Evolutionary conservation across 1,140 invertebrate species (phyloP).

Genomic region (Orius laevigatus): DNA sequence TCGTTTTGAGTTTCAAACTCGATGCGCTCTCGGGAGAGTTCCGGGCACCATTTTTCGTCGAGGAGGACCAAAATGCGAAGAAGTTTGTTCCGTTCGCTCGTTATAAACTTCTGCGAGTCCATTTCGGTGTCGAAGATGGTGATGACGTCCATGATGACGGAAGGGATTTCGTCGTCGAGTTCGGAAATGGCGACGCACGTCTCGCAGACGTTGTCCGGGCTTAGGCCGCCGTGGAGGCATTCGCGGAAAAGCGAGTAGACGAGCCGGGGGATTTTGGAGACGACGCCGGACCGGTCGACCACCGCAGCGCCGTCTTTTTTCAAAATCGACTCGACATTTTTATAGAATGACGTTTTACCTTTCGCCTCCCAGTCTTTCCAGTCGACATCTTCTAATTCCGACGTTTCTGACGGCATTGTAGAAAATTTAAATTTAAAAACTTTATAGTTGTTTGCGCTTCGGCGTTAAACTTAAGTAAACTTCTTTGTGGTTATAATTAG

Average conservation of each 20-base stretch:
- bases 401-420: constrained; percentile 3
- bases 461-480: no score
- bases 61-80: constrained; percentile 5
- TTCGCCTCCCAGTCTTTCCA: constrained; percentile 8
- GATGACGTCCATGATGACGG: constrained; percentile 60
- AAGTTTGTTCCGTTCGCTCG: constrained; percentile 37
- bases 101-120: constrained; percentile 31
- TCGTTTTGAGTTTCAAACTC: constrained; percentile 88
- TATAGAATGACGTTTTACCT: background rate
- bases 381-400: constrained; percentile 1
- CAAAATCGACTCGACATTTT: background rate
- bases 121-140: constrained; percentile 65
- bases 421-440: background rate
- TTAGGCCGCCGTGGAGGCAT: constrained; percentile 24
- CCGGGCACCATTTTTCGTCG: constrained; percentile 54
- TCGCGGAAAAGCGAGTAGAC: constrained; percentile 25
- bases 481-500: no score
- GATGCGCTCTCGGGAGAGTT: constrained; percentile 75
- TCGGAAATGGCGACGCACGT: constrained; percentile 22
- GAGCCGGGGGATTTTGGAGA: background rate
- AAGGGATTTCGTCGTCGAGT: constrained; percentile 48
- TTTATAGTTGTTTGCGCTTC: no score
- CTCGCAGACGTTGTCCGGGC: constrained; percentile 22
- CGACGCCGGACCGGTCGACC: background rate
- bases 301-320: constrained; percentile 2